These are phyloP conservation scores for Folsomia manolachei DNA, from an alignment of 2,888 invertebrate species.

Conservation along the genomic window DNA sequence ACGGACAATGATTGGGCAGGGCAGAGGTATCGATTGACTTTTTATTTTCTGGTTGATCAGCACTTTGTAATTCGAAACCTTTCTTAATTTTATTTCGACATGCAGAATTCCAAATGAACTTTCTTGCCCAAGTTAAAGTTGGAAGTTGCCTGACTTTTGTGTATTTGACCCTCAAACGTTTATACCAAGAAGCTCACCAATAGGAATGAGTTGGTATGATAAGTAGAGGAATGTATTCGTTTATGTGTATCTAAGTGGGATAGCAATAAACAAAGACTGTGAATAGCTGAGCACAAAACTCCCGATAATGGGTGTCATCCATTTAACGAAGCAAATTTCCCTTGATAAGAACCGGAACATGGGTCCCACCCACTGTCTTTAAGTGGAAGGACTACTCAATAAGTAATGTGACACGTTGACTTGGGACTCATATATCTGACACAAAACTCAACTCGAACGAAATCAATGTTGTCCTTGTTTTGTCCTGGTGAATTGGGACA, in stretches of 20 bases:
- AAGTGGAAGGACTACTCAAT: slow-evolving; percentile 28
- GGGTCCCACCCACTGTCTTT: slow-evolving; percentile 6
- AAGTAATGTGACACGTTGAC: slow-evolving; percentile 43
- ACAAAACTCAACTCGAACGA: not conserved
- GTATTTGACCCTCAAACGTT: not conserved
- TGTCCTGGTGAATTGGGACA: not conserved
- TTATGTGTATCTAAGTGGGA: too few species aligned
- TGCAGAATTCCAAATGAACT: not conserved
- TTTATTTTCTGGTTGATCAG: too few species aligned
- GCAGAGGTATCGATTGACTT: not conserved
- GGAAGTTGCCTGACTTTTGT: not conserved
- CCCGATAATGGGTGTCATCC: not conserved
- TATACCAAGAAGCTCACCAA: too few species aligned
- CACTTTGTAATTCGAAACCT: not conserved
- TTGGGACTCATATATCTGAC: not conserved
- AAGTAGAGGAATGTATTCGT: too few species aligned
- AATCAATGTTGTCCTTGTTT: not conserved
- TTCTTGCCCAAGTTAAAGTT: too few species aligned
- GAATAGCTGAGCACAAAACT: not conserved
- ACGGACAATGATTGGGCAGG: not conserved
- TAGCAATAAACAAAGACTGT: not conserved
- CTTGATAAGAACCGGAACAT: not conserved
- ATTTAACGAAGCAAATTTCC: not conserved
- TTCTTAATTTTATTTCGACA: not conserved
- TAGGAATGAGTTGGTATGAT: too few species aligned